Evolutionary conservation across 1,140 invertebrate genomes (phyloP), one percentile per base, ranked within the genome.

Genomic region (Oryctes rhinoceros): DNA sequence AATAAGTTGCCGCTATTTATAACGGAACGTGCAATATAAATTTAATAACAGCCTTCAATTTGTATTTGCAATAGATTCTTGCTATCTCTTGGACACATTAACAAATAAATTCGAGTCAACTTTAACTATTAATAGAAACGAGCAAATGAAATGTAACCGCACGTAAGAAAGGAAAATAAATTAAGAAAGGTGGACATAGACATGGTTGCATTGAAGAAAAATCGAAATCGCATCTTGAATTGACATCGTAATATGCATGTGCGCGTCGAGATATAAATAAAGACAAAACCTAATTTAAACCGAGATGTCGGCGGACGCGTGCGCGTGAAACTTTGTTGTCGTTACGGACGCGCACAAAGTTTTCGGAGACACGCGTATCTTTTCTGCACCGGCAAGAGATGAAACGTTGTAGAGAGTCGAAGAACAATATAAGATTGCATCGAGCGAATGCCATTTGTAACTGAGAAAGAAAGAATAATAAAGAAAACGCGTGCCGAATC

Each of bases 221-320:
- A 71, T 71, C 65, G 65, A 71, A 71, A 71, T 37, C 65, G 11
- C 9, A 71, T 71, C 65, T 71, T 71, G 35, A 71, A 71, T 71
- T 71, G 65, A 71, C 24, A 71, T 30, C 65, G 13, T 71, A 71
- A 71, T 71, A 71, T 71, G 65, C 24, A 37, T 37, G 65, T 37
- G 24, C 24, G 65, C 35, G 35, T 71, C 35, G 13, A 71, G 65
- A 71, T 71, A 71, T 71, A 71, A 71, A 71, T 71, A 71, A 71
- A 71, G 65, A 71, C 65, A 71, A 71, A 71, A 71, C 65, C 65
- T 71, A 71, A 71, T 71, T 71, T 71, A 71, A 71, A 71, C 65
- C 35, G 65, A 71, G 65, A 71, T 71, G 65, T 37, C 20, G 65
- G 24, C 24, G 65, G 24, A 37, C 65, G 65, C 65, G 9, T 71